These are phyloP conservation scores for Aphidoletes aphidimyza DNA, from an alignment of 2,888 invertebrate species.

Conservation along the genomic window DNA sequence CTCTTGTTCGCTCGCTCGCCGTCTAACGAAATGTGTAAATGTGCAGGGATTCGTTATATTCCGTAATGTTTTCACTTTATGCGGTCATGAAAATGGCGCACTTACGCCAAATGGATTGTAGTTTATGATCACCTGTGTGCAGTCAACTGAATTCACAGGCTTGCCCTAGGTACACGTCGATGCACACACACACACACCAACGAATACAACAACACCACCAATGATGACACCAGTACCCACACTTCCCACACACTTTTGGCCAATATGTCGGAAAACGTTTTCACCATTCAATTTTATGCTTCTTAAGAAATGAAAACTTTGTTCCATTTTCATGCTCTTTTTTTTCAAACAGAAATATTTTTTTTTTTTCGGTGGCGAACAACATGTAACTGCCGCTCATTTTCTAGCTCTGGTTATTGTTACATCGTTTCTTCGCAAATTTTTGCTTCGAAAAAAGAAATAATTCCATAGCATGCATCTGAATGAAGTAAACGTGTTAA, in stretches of 20 bases:
- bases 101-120: slow-evolving; percentile 47
- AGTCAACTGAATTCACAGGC: not conserved
- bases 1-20: not conserved
- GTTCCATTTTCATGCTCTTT: not conserved
- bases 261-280: not conserved
- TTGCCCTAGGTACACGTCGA: not conserved
- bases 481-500: not conserved
- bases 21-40: not conserved
- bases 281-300: slow-evolving; percentile 31
- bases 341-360: not conserved
- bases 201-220: not conserved
- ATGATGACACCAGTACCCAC: too few species aligned
- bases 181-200: too few species aligned
- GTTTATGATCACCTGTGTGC: slow-evolving; percentile 42
- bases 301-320: slow-evolving; percentile 26
- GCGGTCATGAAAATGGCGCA: slow-evolving; percentile 51
- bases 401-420: not conserved
- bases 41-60: slow-evolving; percentile 21
- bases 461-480: not conserved
- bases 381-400: not conserved
- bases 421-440: not conserved
- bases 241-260: too few species aligned
- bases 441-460: not conserved
- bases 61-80: slow-evolving; percentile 9
- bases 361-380: not conserved